Evolutionary conservation across 2,888 invertebrate species (phyloP).

Genomic region (Drosophila neotestacea): DNA sequence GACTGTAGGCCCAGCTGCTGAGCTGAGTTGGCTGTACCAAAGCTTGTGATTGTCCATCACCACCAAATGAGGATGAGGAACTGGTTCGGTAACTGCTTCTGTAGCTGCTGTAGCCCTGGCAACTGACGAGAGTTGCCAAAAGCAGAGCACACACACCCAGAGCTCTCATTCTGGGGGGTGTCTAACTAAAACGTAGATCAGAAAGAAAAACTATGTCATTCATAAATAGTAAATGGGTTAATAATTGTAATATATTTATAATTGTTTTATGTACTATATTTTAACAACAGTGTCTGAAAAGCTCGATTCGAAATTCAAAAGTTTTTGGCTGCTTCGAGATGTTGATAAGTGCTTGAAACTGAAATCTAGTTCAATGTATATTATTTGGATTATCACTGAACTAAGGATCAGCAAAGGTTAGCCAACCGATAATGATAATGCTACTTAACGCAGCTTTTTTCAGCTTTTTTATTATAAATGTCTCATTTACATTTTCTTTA

Average conservation of each 20-base stretch:
- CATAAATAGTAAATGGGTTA: conserved; percentile 46
- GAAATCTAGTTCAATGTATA: conserved; percentile 70
- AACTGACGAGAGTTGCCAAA: conserved; percentile 59
- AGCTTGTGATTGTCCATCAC: conserved; percentile 30
- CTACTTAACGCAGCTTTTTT: conserved; percentile 18
- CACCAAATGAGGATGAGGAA: conserved; percentile 56
- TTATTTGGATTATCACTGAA: conserved; percentile 54
- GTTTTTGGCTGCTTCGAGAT: conserved; percentile 29
- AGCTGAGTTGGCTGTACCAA: conserved; percentile 53
- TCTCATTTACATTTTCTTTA: conserved; percentile 6
- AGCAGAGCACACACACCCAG: conserved; percentile 70
- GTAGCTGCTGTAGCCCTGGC: conserved; percentile 58
- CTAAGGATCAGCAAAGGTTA: conserved; percentile 61
- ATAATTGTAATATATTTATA: conserved; percentile 8
- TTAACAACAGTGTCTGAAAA: conserved; percentile 1
- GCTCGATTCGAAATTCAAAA: conserved; percentile 21
- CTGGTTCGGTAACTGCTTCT: conserved; percentile 63
- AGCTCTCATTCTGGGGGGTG: conserved; percentile 67
- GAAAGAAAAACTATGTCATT: conserved; percentile 59
- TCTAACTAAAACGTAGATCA: conserved; percentile 39
- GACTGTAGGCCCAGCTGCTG: conserved; percentile 77
- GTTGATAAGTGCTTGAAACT: conserved; percentile 53
- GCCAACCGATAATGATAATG: conserved; percentile 49
- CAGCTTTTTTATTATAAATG: conserved; percentile 1
- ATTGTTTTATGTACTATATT: not conserved